Evolutionary conservation across 2,888 invertebrate genomes (phyloP).

Genomic region (Macaria notata): DNA sequence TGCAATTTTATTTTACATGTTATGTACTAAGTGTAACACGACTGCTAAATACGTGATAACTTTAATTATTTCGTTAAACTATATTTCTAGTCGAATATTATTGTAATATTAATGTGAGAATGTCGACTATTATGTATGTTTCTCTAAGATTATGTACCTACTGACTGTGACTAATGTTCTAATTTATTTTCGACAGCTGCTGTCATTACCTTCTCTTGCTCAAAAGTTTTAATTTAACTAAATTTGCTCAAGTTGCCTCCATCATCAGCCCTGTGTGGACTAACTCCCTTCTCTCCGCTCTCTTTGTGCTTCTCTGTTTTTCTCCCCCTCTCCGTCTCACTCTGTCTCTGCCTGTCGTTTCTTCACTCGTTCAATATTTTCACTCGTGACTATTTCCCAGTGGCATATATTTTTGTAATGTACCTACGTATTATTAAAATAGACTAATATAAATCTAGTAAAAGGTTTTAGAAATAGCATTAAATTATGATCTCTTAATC

Average conservation of each 20-base stretch:
- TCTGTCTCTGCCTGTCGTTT: constrained; percentile 24
- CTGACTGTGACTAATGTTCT: constrained; percentile 48
- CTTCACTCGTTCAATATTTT: constrained; percentile 53
- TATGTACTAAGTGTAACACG: constrained; percentile 72
- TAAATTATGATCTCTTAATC: constrained; percentile 83
- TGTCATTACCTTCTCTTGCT: constrained; percentile 75
- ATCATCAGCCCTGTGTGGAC: constrained; percentile 28
- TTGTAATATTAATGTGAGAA: constrained; percentile 59
- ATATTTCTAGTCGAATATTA: constrained; percentile 77
- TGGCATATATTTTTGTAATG: constrained; percentile 71
- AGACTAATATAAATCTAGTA: constrained; percentile 78
- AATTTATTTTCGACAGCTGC: constrained; percentile 63
- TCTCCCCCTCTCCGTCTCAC: constrained; percentile 1
- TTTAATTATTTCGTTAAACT: constrained; percentile 69
- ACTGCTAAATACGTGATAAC: constrained; percentile 79
- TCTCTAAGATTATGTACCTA: constrained; percentile 51
- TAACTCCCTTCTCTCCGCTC: constrained; percentile 14
- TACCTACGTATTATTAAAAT: constrained; percentile 65
- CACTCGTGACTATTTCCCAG: constrained; percentile 57
- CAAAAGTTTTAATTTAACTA: constrained; percentile 75
- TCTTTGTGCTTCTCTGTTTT: too few species aligned
- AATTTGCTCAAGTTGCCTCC: constrained; percentile 75
- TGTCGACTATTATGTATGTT: constrained; percentile 62
- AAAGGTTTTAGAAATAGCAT: constrained; percentile 70
- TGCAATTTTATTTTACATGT: constrained; percentile 67